Evolutionary conservation across 1,140 invertebrate species (phyloP).

Genomic region (Drosophila sechellia): DNA sequence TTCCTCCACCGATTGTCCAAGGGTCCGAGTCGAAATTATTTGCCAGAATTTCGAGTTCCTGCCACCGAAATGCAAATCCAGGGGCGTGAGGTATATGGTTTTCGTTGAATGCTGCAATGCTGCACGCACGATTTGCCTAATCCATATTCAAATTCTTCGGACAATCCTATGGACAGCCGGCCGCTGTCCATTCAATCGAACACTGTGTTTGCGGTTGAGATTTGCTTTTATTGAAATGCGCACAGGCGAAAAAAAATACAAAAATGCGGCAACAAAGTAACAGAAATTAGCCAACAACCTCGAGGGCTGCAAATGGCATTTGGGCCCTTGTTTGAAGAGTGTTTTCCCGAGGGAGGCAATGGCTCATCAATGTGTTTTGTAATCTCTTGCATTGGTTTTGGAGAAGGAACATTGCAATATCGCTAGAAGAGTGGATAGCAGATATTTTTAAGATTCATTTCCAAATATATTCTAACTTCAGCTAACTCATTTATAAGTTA

Average conservation of each 20-base stretch:
- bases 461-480: no score
- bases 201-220: constrained; percentile 75
- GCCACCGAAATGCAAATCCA: neutral
- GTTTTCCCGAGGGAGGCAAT: neutral
- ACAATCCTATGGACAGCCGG: constrained; percentile 25
- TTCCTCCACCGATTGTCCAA: constrained; percentile 6
- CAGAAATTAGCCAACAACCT: constrained; percentile 25
- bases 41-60: neutral
- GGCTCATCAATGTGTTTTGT: neutral
- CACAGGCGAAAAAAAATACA: constrained; percentile 13
- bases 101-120: constrained; percentile 31
- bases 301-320: constrained; percentile 31
- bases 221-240: constrained; percentile 78
- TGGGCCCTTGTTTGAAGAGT: constrained; percentile 15
- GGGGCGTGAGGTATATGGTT: constrained; percentile 49
- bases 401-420: neutral
- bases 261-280: constrained; percentile 15
- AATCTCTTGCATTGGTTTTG: neutral
- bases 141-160: constrained; percentile 75
- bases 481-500: neutral
- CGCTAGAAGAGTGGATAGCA: no score
- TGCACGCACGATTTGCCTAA: constrained; percentile 76
- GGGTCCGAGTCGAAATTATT: constrained; percentile 1
- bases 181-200: constrained; percentile 55
- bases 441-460: no score